Evolutionary conservation across 2,113 vertebrate genomes (phyloP).

Genomic region (Argyrosomus japonicus): DNA sequence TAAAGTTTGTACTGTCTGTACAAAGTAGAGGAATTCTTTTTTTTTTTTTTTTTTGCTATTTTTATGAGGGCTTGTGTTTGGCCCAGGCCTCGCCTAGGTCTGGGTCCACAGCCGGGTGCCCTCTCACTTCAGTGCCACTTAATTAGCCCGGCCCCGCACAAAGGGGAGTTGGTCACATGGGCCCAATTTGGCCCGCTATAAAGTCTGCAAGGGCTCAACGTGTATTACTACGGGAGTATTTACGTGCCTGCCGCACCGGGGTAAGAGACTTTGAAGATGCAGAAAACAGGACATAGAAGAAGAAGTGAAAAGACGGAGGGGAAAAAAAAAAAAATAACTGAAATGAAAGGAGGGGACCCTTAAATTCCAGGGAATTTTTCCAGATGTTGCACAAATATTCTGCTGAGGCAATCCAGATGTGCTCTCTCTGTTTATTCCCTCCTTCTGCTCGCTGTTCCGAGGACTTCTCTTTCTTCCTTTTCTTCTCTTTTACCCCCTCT

Average conservation of each 20-base stretch:
- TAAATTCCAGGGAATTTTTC: conserved; percentile 85
- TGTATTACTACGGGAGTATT: conserved; percentile 74
- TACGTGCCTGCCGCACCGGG: conserved; percentile 62
- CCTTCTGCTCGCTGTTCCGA: conserved; percentile 61
- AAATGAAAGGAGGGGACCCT: conserved; percentile 81
- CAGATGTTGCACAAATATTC: conserved; percentile 86
- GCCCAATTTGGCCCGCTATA: conserved; percentile 82
- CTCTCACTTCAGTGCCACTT: conserved; percentile 73
- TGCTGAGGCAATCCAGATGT: conserved; percentile 86
- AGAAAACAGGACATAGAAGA: conserved; percentile 57
- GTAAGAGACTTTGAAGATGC: conserved; percentile 79
- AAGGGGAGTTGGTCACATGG: conserved; percentile 78
- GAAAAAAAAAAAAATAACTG: conserved; percentile 36
- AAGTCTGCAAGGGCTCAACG: conserved; percentile 73
- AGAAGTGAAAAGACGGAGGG: conserved; percentile 40
- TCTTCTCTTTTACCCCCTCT: conserved; percentile 26
- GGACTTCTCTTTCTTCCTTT: conserved; percentile 53
- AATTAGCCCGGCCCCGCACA: conserved; percentile 76
- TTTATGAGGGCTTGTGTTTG: conserved; percentile 68
- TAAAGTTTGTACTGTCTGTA: conserved; percentile 37
- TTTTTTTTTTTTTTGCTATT: background rate
- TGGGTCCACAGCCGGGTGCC: conserved; percentile 67
- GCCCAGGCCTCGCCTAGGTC: conserved; percentile 53
- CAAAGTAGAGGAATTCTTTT: conserved; percentile 21
- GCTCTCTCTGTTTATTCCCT: conserved; percentile 68